Percentiles rank a stretch among this genome's conserved stretches.
Evolutionary conservation across 2,113 vertebrate species (phyloP).

Genomic region (Gymnobelideus leadbeateri): DNA sequence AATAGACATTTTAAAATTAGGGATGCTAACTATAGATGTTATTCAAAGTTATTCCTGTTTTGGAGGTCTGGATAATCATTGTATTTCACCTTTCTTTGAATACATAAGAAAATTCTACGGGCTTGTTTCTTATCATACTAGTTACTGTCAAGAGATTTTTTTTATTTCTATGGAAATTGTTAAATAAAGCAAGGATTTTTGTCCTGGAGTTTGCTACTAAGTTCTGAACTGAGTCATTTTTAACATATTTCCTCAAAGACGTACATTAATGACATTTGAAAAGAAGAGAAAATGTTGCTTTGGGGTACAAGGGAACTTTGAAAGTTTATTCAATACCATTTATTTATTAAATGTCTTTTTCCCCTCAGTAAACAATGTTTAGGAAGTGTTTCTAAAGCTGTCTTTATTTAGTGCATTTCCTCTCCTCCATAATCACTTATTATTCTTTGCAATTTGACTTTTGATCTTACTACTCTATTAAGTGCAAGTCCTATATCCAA

Average conservation of each 20-base stretch:
- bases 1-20: constrained; percentile 58
- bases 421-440: neutral
- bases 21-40: constrained; percentile 75
- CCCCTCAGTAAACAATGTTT: neutral
- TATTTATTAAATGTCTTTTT: neutral
- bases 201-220: constrained; percentile 62
- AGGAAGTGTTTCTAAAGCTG: neutral
- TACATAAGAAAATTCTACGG: constrained; percentile 73
- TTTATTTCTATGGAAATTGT: constrained; percentile 74
- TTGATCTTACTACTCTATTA: neutral
- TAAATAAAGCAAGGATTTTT: constrained; percentile 68
- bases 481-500: neutral
- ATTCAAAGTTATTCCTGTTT: constrained; percentile 75
- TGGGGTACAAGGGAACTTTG: neutral
- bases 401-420: neutral
- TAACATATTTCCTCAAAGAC: constrained; percentile 59
- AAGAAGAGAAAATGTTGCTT: constrained; percentile 41
- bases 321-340: neutral
- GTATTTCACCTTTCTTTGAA: constrained; percentile 75
- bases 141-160: constrained; percentile 76
- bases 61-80: constrained; percentile 72
- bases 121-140: constrained; percentile 69
- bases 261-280: constrained; percentile 3
- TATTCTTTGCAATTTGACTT: neutral
- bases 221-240: constrained; percentile 59